Conservation (phyloP, 2,888 invertebrate genomes). For the Tenthredo amoena region DNA sequence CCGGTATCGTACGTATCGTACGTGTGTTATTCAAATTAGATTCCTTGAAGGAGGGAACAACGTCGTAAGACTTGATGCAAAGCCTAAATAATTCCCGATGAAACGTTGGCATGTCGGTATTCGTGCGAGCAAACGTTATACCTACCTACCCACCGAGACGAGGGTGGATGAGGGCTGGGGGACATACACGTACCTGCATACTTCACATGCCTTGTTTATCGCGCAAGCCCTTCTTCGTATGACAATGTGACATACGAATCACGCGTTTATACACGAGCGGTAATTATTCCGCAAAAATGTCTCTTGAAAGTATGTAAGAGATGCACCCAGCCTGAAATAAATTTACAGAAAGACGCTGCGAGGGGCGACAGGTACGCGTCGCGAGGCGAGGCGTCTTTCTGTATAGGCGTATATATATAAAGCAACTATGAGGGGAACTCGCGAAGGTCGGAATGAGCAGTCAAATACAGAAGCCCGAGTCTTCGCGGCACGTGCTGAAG, state of each 20-base stretch:
- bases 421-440: conserved; percentile 14
- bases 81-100: conserved; percentile 72
- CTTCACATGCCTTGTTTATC: conserved; percentile 23
- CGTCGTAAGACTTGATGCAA: conserved; percentile 69
- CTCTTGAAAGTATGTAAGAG: background rate
- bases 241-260: background rate
- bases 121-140: conserved; percentile 24
- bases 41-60: conserved; percentile 62
- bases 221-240: background rate
- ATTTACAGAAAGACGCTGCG: background rate
- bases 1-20: background rate
- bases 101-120: conserved; percentile 62
- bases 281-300: background rate
- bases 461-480: conserved; percentile 43
- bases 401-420: conserved; percentile 10
- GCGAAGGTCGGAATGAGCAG: conserved; percentile 35
- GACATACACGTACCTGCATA: conserved; percentile 15
- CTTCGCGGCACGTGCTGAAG: conserved; percentile 46
- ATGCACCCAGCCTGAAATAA: background rate
- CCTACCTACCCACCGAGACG: conserved; percentile 11
- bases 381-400: conserved; percentile 8
- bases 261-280: background rate
- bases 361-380: conserved; percentile 2
- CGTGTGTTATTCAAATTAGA: conserved; percentile 72
- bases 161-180: conserved; percentile 30